These are phyloP conservation scores for Maccullochella peelii DNA, from an alignment of 2,113 vertebrate genomes.

Conservation along the genomic window DNA sequence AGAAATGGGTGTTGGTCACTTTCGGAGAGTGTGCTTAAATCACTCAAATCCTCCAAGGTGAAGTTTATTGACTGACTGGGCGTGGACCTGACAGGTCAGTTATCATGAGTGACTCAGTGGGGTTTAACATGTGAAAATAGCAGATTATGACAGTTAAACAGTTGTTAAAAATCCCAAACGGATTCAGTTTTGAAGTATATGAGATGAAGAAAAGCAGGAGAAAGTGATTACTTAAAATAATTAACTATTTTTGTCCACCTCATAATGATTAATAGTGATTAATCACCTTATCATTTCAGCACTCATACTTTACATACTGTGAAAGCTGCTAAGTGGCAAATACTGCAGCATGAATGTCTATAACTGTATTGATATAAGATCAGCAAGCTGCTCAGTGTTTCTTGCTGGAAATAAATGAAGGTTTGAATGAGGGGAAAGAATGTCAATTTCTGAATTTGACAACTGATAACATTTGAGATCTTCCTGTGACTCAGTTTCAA, in stretches of 20 bases:
- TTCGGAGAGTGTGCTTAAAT: neutral
- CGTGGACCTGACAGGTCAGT: conserved; percentile 9
- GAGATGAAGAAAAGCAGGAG: neutral
- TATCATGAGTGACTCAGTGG: conserved; percentile 5
- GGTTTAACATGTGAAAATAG: neutral
- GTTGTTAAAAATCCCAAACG: neutral
- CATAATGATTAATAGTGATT: too few species aligned
- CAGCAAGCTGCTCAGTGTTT: neutral
- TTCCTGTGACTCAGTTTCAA: neutral
- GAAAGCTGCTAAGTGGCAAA: neutral
- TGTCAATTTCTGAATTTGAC: neutral
- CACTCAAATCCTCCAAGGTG: neutral
- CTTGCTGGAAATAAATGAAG: neutral
- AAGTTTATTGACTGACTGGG: conserved; percentile 11
- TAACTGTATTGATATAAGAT: neutral
- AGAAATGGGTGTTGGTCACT: neutral
- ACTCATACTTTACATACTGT: neutral
- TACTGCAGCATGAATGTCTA: neutral
- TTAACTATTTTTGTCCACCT: too few species aligned
- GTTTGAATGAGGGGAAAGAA: neutral
- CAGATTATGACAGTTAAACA: neutral
- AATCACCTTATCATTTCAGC: neutral
- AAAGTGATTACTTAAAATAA: neutral
- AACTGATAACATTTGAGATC: neutral
- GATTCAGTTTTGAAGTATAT: neutral